A percentile compares a stretch with the other conserved stretches of the same genome.
Evolutionary conservation across 2,113 vertebrate species (phyloP).

Genomic region (Numida meleagris): DNA sequence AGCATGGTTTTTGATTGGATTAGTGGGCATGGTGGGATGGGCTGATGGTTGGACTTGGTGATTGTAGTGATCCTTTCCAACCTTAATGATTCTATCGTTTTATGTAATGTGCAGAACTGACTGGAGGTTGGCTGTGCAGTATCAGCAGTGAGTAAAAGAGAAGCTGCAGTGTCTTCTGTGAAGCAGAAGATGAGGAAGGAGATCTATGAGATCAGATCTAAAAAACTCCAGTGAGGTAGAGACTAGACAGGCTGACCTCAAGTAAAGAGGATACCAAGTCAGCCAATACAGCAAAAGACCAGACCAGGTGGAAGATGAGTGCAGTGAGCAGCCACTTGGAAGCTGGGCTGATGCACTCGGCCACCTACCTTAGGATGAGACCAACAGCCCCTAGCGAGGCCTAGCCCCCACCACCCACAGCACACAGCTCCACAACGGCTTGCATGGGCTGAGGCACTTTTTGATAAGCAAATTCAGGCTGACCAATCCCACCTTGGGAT

Average conservation of each 20-base stretch:
- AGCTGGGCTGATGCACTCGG: not conserved
- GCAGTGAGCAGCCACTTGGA: not conserved
- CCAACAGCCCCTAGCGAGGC: not conserved
- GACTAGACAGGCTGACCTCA: not conserved
- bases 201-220: not conserved
- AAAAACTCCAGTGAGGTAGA: not conserved
- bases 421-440: not conserved
- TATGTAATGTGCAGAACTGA: not conserved
- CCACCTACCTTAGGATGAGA: not conserved
- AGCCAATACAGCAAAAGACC: not conserved
- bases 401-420: not conserved
- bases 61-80: no score
- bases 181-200: not conserved
- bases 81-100: no score
- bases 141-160: accelerated
- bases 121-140: accelerated
- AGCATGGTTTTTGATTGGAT: no score
- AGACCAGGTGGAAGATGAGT: no score
- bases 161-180: not conserved
- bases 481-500: not conserved
- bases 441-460: not conserved
- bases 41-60: no score
- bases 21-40: no score
- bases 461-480: not conserved
- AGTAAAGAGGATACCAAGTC: accelerated